These are phyloP conservation scores for Coelopa pilipes DNA, from an alignment of 2,888 invertebrate species.

Conservation along the genomic window DNA sequence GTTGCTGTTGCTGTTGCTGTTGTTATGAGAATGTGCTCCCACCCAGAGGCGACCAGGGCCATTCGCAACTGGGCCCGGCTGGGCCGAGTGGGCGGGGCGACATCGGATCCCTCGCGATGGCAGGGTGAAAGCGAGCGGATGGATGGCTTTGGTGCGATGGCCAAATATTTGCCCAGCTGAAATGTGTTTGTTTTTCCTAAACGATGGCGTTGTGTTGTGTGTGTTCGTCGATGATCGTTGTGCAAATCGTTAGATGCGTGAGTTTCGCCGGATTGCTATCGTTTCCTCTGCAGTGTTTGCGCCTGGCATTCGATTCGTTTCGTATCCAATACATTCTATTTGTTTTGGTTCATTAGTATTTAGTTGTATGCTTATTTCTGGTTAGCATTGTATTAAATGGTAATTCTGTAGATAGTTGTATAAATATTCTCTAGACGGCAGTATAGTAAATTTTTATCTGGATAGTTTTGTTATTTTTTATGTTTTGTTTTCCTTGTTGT, in stretches of 20 bases:
- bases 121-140: neutral
- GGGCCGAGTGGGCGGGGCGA: too few species aligned
- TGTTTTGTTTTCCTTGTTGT: neutral
- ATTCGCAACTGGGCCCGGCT: too few species aligned
- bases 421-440: slow-evolving; percentile 39
- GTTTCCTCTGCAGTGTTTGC: slow-evolving; percentile 5
- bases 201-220: too few species aligned
- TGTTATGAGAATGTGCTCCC: neutral
- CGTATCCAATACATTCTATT: neutral
- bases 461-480: slow-evolving; percentile 14
- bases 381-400: slow-evolving; percentile 30
- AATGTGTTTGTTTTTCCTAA: too few species aligned
- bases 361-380: slow-evolving; percentile 9
- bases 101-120: neutral
- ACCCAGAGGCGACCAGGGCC: too few species aligned
- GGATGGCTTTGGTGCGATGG: too few species aligned
- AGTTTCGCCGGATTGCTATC: slow-evolving; percentile 20
- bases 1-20: slow-evolving; percentile 9
- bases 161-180: too few species aligned
- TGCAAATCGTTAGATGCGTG: slow-evolving; percentile 24
- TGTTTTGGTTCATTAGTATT: slow-evolving; percentile 10
- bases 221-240: slow-evolving; percentile 16
- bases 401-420: slow-evolving; percentile 28
- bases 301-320: neutral
- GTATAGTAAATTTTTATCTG: slow-evolving; percentile 29